These are phyloP conservation scores for Orthosia gothica DNA, from an alignment of 2,888 invertebrate species.

Conservation along the genomic window DNA sequence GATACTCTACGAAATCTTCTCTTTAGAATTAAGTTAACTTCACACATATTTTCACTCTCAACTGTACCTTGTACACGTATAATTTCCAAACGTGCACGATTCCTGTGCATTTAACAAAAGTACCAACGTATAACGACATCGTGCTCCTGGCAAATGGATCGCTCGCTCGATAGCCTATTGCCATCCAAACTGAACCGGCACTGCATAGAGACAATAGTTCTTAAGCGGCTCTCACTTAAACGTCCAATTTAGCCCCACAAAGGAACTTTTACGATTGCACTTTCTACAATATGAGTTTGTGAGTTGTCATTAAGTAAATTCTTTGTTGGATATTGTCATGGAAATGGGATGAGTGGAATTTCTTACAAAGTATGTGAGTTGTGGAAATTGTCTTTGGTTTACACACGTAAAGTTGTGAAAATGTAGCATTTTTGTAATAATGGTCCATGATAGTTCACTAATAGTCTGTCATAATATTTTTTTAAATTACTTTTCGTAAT, in stretches of 20 bases:
- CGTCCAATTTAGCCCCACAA: constrained; percentile 84
- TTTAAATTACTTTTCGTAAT: neutral
- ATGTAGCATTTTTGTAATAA: constrained; percentile 4
- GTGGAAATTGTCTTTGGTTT: constrained; percentile 1
- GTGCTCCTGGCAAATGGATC: constrained; percentile 76
- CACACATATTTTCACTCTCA: neutral
- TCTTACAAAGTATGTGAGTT: neutral
- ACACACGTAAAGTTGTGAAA: neutral
- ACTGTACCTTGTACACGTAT: constrained; percentile 31
- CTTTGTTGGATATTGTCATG: constrained; percentile 59
- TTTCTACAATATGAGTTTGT: constrained; percentile 69
- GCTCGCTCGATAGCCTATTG: constrained; percentile 83
- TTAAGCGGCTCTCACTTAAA: constrained; percentile 85
- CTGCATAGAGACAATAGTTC: constrained; percentile 85
- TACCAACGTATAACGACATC: constrained; percentile 58
- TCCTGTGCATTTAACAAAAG: constrained; percentile 66
- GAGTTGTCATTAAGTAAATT: constrained; percentile 72
- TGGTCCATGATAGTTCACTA: neutral
- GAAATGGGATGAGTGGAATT: constrained; percentile 41
- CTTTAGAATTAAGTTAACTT: neutral
- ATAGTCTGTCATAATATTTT: neutral
- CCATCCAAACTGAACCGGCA: constrained; percentile 81
- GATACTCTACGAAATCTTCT: no score
- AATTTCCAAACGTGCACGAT: constrained; percentile 40
- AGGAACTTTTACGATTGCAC: constrained; percentile 81